These are phyloP conservation scores for Arctopsyche grandis DNA, from an alignment of 1,140 invertebrate genomes.

Conservation along the genomic window DNA sequence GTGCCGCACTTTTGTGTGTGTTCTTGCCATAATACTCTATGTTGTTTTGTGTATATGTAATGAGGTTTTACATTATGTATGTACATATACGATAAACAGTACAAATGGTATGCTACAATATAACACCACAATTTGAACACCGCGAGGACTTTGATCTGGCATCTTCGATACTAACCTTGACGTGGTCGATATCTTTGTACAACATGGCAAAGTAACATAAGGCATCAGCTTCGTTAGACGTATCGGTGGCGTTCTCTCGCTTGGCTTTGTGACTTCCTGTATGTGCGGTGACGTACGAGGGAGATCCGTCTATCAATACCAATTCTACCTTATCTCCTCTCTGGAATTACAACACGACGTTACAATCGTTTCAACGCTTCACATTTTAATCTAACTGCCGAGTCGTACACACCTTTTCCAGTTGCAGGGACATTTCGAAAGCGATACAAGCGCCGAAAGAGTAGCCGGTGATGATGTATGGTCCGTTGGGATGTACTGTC, in stretches of 20 bases:
- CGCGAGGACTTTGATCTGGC: too few relatives aligned
- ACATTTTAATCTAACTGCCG: background rate
- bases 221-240: constrained; percentile 74
- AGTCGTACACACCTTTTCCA: constrained; percentile 70
- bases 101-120: too few relatives aligned
- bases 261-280: constrained; percentile 73
- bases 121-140: too few relatives aligned
- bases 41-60: too few relatives aligned
- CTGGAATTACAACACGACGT: constrained; percentile 49
- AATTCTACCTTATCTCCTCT: constrained; percentile 71
- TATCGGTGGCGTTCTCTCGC: constrained; percentile 57
- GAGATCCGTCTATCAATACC: constrained; percentile 92
- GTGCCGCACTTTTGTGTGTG: too few relatives aligned
- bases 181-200: constrained; percentile 80
- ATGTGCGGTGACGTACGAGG: constrained; percentile 86
- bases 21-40: too few relatives aligned
- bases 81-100: too few relatives aligned
- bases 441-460: constrained; percentile 93
- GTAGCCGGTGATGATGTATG: constrained; percentile 91
- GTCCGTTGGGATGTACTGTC: constrained; percentile 80
- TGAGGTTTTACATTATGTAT: too few relatives aligned
- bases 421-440: constrained; percentile 89
- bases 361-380: background rate
- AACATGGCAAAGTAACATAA: constrained; percentile 85
- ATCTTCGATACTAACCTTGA: constrained; percentile 75